A percentile compares a stretch with the other conserved stretches of the same genome.
These are phyloP conservation scores for Sminthurinus aureus DNA, from an alignment of 2,888 invertebrate species.

Conservation along the genomic window DNA sequence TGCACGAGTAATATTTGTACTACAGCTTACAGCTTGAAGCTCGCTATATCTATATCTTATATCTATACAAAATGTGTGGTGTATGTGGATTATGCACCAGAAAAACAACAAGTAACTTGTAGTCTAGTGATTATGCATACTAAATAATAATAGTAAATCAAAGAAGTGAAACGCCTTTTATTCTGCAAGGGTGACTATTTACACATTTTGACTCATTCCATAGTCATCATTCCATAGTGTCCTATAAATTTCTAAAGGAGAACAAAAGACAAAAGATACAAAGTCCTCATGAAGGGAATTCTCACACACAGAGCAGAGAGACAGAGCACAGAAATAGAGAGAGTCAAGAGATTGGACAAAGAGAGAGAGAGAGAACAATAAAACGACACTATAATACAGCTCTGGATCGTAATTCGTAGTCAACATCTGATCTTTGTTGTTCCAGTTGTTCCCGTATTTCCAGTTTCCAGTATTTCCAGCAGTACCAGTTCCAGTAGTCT, in stretches of 20 bases:
- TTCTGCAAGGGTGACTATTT: background rate
- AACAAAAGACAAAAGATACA: constrained; percentile 4
- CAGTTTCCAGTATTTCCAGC: no score
- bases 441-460: background rate
- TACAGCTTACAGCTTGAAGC: no score
- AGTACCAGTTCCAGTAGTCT: background rate
- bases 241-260: constrained; percentile 4
- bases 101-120: no score
- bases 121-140: no score
- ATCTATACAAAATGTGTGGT: no score
- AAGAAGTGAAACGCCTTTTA: background rate
- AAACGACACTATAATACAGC: background rate
- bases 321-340: no score
- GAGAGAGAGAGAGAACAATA: constrained; percentile 5
- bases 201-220: constrained; percentile 1
- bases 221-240: background rate
- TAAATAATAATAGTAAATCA: no score
- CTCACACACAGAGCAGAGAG: no score
- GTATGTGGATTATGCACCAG: no score
- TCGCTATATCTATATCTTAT: no score
- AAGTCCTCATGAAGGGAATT: background rate
- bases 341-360: no score
- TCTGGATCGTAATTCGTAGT: constrained; percentile 13
- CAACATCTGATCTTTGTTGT: constrained; percentile 20
- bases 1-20: no score